Percentiles rank a stretch among this genome's conserved stretches.
These are phyloP conservation scores for Ceratothoa steindachneri DNA, from an alignment of 2,888 invertebrate species.

Conservation along the genomic window DNA sequence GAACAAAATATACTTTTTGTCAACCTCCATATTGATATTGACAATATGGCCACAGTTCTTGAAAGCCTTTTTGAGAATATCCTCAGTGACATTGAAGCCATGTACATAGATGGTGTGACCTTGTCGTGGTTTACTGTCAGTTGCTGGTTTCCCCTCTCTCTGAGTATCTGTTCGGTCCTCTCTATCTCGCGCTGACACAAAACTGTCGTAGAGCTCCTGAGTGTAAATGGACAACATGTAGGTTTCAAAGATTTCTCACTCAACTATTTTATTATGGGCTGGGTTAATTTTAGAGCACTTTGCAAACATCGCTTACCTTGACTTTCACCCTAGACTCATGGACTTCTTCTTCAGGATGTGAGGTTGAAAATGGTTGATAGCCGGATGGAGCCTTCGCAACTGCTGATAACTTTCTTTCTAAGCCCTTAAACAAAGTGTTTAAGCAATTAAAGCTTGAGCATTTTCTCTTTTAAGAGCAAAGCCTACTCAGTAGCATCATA, in stretches of 20 bases:
- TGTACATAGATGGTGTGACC: constrained; percentile 79
- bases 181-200: constrained; percentile 65
- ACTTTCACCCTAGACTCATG: constrained; percentile 44
- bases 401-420: constrained; percentile 67
- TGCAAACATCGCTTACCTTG: constrained; percentile 38
- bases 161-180: constrained; percentile 60
- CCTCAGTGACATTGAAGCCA: constrained; percentile 74
- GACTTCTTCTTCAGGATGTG: constrained; percentile 56
- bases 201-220: constrained; percentile 69
- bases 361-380: constrained; percentile 87
- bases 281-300: too few species aligned
- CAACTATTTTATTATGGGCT: too few species aligned
- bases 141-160: constrained; percentile 37
- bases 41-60: constrained; percentile 69
- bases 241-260: too few species aligned
- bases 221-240: too few species aligned
- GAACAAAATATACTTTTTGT: constrained; percentile 67
- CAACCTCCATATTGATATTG: constrained; percentile 77
- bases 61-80: constrained; percentile 71
- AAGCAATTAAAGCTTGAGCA: not conserved
- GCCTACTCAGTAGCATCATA: too few species aligned
- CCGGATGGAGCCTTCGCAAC: constrained; percentile 74
- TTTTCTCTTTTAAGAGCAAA: too few species aligned
- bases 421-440: too few species aligned
- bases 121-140: constrained; percentile 50